Percentiles rank a stretch among this genome's conserved stretches.
Evolutionary conservation across 1,140 invertebrate genomes (phyloP).

Genomic region (Zaprionus capensis): DNA sequence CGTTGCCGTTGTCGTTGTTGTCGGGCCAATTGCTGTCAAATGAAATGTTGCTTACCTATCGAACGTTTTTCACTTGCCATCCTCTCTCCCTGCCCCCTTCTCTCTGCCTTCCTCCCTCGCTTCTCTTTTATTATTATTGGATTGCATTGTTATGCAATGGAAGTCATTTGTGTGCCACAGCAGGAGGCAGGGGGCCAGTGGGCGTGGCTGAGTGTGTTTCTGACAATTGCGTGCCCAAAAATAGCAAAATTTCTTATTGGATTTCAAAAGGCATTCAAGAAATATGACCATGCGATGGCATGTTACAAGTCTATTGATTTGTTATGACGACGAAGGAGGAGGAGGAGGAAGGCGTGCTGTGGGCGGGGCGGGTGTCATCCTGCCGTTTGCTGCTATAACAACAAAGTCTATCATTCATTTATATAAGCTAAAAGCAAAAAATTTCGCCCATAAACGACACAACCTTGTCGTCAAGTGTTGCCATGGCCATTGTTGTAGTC

Average conservation of each 20-base stretch:
- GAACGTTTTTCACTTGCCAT: not conserved
- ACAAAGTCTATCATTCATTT: conserved; percentile 68
- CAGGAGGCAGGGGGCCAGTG: not conserved
- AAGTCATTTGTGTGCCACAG: conserved; percentile 29
- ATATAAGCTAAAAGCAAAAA: conserved; percentile 54
- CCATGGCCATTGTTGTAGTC: conserved; percentile 50
- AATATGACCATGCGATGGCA: conserved; percentile 35
- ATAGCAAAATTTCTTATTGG: conserved; percentile 65
- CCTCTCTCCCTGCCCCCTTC: not conserved
- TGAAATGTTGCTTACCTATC: conserved; percentile 64
- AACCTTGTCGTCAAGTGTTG: conserved; percentile 42
- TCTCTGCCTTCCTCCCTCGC: not conserved
- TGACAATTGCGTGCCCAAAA: conserved; percentile 64
- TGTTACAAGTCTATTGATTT: conserved; percentile 66
- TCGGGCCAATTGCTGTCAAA: conserved; percentile 68
- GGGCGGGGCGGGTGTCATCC: not conserved
- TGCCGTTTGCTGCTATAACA: conserved; percentile 59
- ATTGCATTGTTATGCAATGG: conserved; percentile 75
- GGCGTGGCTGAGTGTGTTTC: conserved; percentile 14
- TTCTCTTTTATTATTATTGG: conserved; percentile 50
- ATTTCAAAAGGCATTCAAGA: conserved; percentile 65
- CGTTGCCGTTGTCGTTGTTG: conserved; percentile 22
- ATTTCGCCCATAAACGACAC: conserved; percentile 55
- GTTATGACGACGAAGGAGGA: conserved; percentile 56
- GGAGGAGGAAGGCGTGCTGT: not conserved